phyloP scores from a whole-genome alignment of 2,113 vertebrate genomes.

The Glareola pratincola region DNA sequence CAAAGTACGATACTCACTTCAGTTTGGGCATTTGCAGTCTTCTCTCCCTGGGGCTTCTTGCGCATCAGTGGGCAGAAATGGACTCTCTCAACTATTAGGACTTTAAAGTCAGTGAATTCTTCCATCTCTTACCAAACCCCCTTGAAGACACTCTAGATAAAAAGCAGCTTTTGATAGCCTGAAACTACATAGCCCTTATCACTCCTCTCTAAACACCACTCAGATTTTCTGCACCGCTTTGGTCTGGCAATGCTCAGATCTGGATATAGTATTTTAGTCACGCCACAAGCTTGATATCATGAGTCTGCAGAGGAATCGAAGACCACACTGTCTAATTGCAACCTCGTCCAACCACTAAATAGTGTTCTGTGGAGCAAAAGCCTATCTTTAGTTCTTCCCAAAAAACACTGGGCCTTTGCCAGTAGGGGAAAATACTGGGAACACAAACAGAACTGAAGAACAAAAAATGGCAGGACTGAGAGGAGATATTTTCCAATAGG shows the following conservation, averaged over 20 bases:
- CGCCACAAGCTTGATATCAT: constrained; percentile 2
- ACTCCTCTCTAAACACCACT: neutral
- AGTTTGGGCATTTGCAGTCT: neutral
- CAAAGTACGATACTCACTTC: neutral
- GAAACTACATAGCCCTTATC: neutral
- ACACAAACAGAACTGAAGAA: constrained; percentile 47
- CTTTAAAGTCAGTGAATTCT: neutral
- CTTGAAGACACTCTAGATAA: neutral
- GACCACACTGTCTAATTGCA: constrained; percentile 41
- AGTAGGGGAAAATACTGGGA: constrained; percentile 43
- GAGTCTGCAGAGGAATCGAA: neutral
- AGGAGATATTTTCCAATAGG: constrained; percentile 61
- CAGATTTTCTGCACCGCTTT: neutral
- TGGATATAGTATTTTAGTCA: neutral
- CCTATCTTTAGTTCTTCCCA: constrained; percentile 50
- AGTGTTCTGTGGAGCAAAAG: constrained; percentile 30
- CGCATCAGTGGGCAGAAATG: neutral
- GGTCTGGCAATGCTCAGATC: neutral
- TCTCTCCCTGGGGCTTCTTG: neutral
- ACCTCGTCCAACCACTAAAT: constrained; percentile 52
- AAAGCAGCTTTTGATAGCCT: neutral
- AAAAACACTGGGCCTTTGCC: constrained; percentile 51
- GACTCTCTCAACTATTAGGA: neutral
- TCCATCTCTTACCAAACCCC: neutral
- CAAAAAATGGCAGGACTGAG: constrained; percentile 26